phyloP scores from a whole-genome alignment of 2,113 vertebrate species.

The Sprattus sprattus region DNA sequence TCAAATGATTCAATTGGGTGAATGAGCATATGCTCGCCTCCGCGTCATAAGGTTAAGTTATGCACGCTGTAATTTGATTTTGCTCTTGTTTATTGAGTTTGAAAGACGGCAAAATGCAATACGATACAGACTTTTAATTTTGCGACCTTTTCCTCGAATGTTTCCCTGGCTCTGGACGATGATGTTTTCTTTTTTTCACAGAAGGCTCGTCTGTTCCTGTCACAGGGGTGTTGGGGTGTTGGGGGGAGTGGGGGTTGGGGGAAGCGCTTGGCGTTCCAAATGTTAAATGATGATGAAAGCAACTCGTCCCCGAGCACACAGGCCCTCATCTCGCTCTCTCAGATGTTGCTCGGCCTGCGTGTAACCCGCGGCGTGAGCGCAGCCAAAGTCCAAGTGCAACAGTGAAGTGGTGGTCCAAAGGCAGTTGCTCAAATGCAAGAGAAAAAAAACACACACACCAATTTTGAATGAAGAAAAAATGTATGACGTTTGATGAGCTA shows the following conservation, averaged over 20 bases:
- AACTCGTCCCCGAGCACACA: not conserved
- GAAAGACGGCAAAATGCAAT: conserved; percentile 50
- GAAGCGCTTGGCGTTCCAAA: conserved; percentile 18
- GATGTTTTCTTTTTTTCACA: not conserved
- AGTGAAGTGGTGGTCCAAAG: not conserved
- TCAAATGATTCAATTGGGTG: conserved; percentile 73
- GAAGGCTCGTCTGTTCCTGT: conserved; percentile 41
- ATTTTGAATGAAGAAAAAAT: not conserved
- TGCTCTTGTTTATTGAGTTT: conserved; percentile 51
- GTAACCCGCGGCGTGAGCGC: not conserved
- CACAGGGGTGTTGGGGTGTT: not conserved
- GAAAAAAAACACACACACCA: not conserved
- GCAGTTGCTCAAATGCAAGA: not conserved
- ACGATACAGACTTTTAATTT: conserved; percentile 55
- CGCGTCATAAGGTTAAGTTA: conserved; percentile 75
- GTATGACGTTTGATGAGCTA: not conserved
- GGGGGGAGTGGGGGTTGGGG: too few species aligned
- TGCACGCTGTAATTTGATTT: conserved; percentile 69
- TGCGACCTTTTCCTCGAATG: conserved; percentile 43
- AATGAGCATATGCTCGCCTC: conserved; percentile 76
- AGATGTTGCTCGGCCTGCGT: not conserved
- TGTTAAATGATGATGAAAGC: conserved; percentile 29
- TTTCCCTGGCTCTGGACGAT: conserved; percentile 37
- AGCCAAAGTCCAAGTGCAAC: not conserved
- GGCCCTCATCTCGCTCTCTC: not conserved